These are phyloP conservation scores for Danio tinwini DNA, from an alignment of 2,797 vertebrate genomes.

Conservation along the genomic window DNA sequence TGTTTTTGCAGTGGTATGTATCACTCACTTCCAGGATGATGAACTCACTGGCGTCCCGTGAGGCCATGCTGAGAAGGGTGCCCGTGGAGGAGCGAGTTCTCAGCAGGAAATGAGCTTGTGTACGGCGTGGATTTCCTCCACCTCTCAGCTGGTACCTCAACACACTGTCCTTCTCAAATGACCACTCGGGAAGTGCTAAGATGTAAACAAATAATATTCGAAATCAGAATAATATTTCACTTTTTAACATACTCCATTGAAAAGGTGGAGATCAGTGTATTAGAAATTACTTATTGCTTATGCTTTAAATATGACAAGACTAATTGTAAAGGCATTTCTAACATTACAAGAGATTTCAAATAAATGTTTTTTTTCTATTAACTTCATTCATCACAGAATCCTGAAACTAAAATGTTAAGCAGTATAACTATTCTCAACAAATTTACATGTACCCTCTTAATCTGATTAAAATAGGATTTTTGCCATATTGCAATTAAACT, in stretches of 20 bases:
- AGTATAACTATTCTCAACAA: no score
- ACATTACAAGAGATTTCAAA: no score
- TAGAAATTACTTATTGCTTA: no score
- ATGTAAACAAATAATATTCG: background rate
- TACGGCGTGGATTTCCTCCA: constrained; percentile 71
- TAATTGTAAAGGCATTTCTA: no score
- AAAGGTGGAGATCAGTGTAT: no score
- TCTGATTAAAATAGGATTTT: no score
- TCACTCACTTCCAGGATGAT: constrained; percentile 82
- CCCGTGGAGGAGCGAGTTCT: constrained; percentile 80
- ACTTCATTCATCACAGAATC: no score
- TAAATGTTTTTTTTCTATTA: no score
- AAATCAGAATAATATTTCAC: background rate
- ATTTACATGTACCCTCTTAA: no score
- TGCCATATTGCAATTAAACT: no score
- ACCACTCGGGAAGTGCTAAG: constrained; percentile 86
- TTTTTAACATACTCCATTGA: background rate
- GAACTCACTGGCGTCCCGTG: constrained; percentile 72
- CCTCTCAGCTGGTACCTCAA: constrained; percentile 80
- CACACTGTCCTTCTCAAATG: constrained; percentile 80
- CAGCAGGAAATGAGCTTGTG: constrained; percentile 80
- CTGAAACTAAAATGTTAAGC: no score
- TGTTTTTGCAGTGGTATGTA: background rate
- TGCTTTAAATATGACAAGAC: no score
- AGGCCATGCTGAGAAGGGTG: constrained; percentile 80